Conservation (phyloP, 2,797 vertebrate genomes). For the Pangasius sanitwongsei region DNA sequence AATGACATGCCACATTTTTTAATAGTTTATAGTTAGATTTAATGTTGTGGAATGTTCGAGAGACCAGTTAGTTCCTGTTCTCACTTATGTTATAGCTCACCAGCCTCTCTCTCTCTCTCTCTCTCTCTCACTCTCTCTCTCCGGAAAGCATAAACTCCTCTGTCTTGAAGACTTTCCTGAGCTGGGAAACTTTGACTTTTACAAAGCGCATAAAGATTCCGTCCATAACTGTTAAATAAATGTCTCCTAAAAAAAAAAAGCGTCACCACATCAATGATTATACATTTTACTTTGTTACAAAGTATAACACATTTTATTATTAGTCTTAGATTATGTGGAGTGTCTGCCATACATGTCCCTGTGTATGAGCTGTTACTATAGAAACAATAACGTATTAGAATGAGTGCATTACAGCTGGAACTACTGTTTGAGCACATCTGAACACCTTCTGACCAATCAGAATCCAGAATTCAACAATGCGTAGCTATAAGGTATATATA, state of each 20-base stretch:
- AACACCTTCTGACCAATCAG: not conserved
- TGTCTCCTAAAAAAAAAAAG: not conserved
- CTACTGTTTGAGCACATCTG: not conserved
- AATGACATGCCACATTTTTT: too few species aligned
- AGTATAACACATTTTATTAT: not conserved
- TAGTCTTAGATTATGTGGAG: not conserved
- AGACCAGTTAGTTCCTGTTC: too few species aligned
- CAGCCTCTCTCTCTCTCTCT: too few species aligned
- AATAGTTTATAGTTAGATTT: too few species aligned
- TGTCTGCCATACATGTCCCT: not conserved
- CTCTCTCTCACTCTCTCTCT: too few species aligned
- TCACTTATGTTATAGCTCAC: too few species aligned
- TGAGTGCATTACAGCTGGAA: not conserved
- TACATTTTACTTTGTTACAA: not conserved
- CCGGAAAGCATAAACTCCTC: too few species aligned
- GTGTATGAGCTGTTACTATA: not conserved
- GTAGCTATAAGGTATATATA: not conserved
- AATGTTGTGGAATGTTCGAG: too few species aligned
- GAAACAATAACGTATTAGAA: not conserved
- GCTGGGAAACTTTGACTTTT: not conserved
- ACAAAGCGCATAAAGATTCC: not conserved
- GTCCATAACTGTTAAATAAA: not conserved
- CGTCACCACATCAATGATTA: not conserved
- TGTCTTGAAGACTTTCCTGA: too few species aligned
- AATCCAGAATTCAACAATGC: not conserved